phyloP scores from a whole-genome alignment of 2,113 vertebrate genomes.

The Gallinago jamesoni region DNA sequence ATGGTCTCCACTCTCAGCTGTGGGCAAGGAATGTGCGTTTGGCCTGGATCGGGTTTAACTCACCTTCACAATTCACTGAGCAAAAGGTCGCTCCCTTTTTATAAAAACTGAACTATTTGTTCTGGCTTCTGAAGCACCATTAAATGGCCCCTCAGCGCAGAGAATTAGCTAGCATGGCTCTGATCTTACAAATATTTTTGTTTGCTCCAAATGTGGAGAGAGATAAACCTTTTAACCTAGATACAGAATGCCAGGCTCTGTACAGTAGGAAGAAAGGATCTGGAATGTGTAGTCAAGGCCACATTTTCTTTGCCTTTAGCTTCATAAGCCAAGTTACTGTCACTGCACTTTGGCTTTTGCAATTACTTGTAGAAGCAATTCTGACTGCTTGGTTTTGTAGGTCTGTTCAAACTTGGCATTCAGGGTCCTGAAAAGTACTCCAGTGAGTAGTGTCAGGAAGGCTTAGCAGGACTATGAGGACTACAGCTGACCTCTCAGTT shows the following conservation, averaged over 20 bases:
- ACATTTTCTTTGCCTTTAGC: not conserved
- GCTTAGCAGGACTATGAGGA: not conserved
- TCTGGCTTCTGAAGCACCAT: not conserved
- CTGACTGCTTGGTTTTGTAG: not conserved
- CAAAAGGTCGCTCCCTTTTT: not conserved
- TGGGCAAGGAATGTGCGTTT: not conserved
- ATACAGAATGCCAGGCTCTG: not conserved
- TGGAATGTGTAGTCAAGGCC: not conserved
- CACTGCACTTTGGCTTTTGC: not conserved
- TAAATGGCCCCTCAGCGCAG: not conserved
- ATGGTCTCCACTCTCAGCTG: not conserved
- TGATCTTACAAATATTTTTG: not conserved
- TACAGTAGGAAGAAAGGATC: not conserved
- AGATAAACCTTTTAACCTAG: not conserved
- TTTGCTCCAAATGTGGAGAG: not conserved
- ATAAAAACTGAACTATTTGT: not conserved
- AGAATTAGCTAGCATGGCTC: not conserved
- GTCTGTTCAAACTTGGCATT: not conserved
- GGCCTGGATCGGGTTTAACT: not conserved
- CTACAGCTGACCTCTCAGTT: not conserved
- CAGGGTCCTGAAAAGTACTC: not conserved
- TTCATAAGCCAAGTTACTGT: not conserved
- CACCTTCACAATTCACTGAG: not conserved
- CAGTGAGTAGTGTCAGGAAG: not conserved
- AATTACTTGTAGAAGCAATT: not conserved